Base-by-base conservation (phyloP, 2,797 vertebrate genomes). In the Hoplostethus mediterraneus region DNA sequence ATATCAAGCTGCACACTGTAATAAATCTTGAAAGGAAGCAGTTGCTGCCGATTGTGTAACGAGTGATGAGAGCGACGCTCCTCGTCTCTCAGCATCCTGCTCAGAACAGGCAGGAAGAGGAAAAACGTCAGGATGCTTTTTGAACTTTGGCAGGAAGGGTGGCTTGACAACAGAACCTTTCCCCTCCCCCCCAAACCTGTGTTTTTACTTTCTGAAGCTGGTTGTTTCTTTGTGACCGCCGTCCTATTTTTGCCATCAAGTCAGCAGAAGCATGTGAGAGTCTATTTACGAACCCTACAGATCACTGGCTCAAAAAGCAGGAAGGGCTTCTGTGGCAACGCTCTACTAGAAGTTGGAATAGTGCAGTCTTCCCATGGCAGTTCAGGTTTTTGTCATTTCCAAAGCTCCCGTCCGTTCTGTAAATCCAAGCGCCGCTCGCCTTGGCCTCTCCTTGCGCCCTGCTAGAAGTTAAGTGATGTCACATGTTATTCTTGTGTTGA, bases 401-500 rank as follows among this genome's bases (percentile, higher is more conserved):
- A 33, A 42, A 80, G 45, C 52, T 75, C 69, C 51, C 16, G 33
- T 71, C 45, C 21, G 5, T 51, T 52, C 42, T 48, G 38, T 76
- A 63, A 82, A 85, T 83, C 28, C 67, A 74, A 62, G 13, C 17
- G 2, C 64, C 14, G 51, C 65, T 68, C 58, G 58, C 48, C 49
- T 63, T 58, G 63, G 63, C 6, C 1, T 80, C 69, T 60, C 53
- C 70, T 67, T 14, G 42, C 6, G 5, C 31, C 53, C 33, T 61
- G 66, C 55, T 47, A 60, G 77, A 82, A 77, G 63, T 56, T 42
- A 88, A 91, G 76, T 90, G 87, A 92, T 93, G 89, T 92, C 93
- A 90, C 88, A 81, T 90, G 82, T 88, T 91, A 81, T 91, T 92
- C 79, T 81, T 68, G 81, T 88, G 67, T 83, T 84, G 79, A 84